Evolutionary conservation across 2,888 invertebrate species (phyloP), one percentile per base, ranked within the genome.

Genomic region (Orthosia cruda): DNA sequence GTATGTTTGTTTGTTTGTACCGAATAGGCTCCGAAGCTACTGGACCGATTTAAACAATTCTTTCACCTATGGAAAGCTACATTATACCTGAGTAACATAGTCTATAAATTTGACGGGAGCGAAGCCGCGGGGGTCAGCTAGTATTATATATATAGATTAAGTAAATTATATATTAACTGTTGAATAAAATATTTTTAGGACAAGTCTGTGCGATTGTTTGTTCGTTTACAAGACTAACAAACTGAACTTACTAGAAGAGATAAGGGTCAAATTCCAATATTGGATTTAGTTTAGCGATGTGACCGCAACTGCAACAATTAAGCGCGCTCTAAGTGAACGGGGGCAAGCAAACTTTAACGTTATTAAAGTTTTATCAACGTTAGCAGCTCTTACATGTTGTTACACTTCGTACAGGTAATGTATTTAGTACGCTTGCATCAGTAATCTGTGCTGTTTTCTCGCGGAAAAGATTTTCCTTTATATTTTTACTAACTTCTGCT

Each of bases 241-340:
- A 88, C 87, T 81, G 72, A 87, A 84, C 81, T 88, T 89, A 90
- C 89, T 89, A 89, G 87, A 87, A 81, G 80, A 87, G 88, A 87
- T 88, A 87, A 90, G 87, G 88, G 88, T 89, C 86, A 88, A 87
- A 91, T 87, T 88, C 86, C 85, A 85, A 91, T 93, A 94, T 93
- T 92, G 89, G 91, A 91, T 92, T 91, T 91, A 91, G 92, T 91
- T 90, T 88, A 88, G 87, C 88, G 79, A 85, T 89, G 89, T 84
- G 87, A 88, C 90, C 91, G 85, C 90, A 89, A 90, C 88, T 89
- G 90, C 89, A 90, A 90, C 91, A 88, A 90, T 91, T 89, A 89
- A 88, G 87, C 80, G 84, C 81, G 83, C 86, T 89, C 77, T 77
- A 88, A 88, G 88, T 86, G 84, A 70, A 65, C 55, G 58, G 61